A percentile compares a stretch with the other conserved stretches of the same genome.
Evolutionary conservation across 2,888 invertebrate species (phyloP).

Genomic region (Zygogramma bicolorata): DNA sequence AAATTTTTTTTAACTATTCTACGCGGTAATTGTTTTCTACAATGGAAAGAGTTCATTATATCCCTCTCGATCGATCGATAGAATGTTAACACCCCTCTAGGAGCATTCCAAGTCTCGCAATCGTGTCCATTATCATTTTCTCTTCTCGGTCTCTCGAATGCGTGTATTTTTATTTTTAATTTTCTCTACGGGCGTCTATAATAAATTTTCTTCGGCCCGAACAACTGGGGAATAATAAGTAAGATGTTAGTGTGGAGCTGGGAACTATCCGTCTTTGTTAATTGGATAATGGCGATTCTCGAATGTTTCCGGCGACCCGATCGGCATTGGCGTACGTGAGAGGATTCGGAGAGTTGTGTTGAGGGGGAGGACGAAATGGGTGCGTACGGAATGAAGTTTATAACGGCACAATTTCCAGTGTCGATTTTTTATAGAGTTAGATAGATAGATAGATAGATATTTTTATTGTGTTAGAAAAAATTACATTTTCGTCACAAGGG

Average conservation of each 20-base stretch:
- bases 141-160: conserved; percentile 14
- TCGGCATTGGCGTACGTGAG: conserved; percentile 25
- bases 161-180: conserved; percentile 46
- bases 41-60: neutral
- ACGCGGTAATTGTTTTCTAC: neutral
- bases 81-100: neutral
- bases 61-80: neutral
- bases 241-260: conserved; percentile 41
- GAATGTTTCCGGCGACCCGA: conserved; percentile 47
- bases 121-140: neutral
- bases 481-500: too few relatives aligned
- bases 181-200: conserved; percentile 35
- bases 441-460: too few relatives aligned
- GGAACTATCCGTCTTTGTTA: conserved; percentile 48
- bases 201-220: conserved; percentile 38
- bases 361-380: neutral
- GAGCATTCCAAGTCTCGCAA: neutral
- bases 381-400: too few relatives aligned
- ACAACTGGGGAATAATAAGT: conserved; percentile 45
- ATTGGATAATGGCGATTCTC: conserved; percentile 50
- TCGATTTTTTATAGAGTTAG: too few relatives aligned
- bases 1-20: neutral
- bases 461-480: too few relatives aligned
- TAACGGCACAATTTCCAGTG: too few relatives aligned
- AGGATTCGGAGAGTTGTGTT: neutral